Evolutionary conservation across 2,888 invertebrate species (phyloP).

Genomic region (Polydrusus cervinus): DNA sequence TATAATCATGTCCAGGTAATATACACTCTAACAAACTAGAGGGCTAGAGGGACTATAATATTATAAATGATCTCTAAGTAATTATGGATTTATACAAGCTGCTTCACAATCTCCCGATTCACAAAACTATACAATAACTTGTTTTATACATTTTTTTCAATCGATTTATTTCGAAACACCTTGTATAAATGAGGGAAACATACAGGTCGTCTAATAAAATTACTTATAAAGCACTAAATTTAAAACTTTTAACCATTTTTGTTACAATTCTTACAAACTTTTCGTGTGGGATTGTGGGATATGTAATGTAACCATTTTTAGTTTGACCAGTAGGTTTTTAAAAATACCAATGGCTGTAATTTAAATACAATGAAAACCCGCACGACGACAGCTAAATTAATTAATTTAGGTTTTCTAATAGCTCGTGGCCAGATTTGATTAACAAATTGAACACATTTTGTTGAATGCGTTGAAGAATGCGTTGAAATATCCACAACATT

Average conservation of each 20-base stretch:
- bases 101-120: conserved; percentile 27
- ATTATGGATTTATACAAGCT: conserved; percentile 28
- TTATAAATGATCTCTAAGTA: conserved; percentile 34
- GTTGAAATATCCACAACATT: no score
- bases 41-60: conserved; percentile 37
- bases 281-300: conserved; percentile 16
- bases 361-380: conserved; percentile 22
- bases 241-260: conserved; percentile 13
- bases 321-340: conserved; percentile 28
- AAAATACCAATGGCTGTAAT: conserved; percentile 22
- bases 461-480: no score
- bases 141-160: conserved; percentile 25
- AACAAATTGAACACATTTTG: neutral
- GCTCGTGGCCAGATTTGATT: neutral
- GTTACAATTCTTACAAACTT: conserved; percentile 17
- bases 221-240: conserved; percentile 26
- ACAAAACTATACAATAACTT: conserved; percentile 30
- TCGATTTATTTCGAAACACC: conserved; percentile 15
- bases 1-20: conserved; percentile 41
- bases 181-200: conserved; percentile 29
- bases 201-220: conserved; percentile 36
- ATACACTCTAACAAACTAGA: conserved; percentile 35
- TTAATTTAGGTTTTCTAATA: neutral
- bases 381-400: neutral
- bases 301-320: conserved; percentile 28